These are phyloP conservation scores for Mamestra brassicae DNA, from an alignment of 2,888 invertebrate genomes.

Conservation along the genomic window DNA sequence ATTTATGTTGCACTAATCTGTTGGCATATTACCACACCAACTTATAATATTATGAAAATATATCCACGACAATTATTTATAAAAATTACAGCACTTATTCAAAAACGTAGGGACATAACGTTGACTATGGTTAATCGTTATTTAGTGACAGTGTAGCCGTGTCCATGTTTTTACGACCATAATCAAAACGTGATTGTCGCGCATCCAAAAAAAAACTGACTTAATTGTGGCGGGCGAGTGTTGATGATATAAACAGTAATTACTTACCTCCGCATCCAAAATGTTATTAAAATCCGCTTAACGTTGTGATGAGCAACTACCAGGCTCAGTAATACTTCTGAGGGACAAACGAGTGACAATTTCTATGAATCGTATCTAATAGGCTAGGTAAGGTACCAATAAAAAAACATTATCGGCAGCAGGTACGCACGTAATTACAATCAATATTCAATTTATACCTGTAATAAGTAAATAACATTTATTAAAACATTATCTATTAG, in stretches of 20 bases:
- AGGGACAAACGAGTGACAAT: slow-evolving; percentile 65
- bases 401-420: slow-evolving; percentile 42
- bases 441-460: slow-evolving; percentile 53
- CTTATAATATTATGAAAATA: slow-evolving; percentile 41
- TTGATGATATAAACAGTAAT: slow-evolving; percentile 89
- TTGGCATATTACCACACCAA: slow-evolving; percentile 39
- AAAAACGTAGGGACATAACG: slow-evolving; percentile 66
- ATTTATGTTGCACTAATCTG: slow-evolving; percentile 55
- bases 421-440: slow-evolving; percentile 50
- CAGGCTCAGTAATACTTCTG: slow-evolving; percentile 54
- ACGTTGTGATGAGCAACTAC: slow-evolving; percentile 73
- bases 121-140: slow-evolving; percentile 77
- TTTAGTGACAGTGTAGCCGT: slow-evolving; percentile 77
- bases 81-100: slow-evolving; percentile 67
- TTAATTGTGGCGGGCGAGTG: slow-evolving; percentile 88
- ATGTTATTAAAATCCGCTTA: slow-evolving; percentile 90
- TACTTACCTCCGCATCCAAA: slow-evolving; percentile 83
- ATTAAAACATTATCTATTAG: slow-evolving; percentile 36
- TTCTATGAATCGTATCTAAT: slow-evolving; percentile 54
- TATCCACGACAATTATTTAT: slow-evolving; percentile 63
- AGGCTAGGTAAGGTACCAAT: neutral
- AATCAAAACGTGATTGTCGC: slow-evolving; percentile 90
- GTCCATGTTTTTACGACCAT: slow-evolving; percentile 83
- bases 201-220: slow-evolving; percentile 85
- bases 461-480: slow-evolving; percentile 50